Evolutionary conservation across 2,888 invertebrate species (phyloP), one percentile per base, ranked within the genome.

Genomic region (Muscina levida): DNA sequence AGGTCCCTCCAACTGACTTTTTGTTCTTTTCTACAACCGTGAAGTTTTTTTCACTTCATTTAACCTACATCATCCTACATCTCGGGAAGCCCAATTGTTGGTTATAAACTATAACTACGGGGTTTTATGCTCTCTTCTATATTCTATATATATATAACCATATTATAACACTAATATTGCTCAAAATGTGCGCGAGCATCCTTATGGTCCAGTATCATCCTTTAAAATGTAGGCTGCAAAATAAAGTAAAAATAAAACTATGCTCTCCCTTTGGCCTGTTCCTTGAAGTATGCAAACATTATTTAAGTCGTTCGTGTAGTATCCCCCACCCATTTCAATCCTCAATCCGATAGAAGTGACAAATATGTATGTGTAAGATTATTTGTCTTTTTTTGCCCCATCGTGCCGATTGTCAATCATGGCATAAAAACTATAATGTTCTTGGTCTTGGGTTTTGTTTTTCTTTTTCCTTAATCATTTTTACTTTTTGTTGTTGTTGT

Each of bases 21-120:
- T n/a, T n/a, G n/a, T n/a, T n/a, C n/a, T n/a, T n/a, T n/a, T n/a
- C n/a, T n/a, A n/a, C n/a, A n/a, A n/a, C n/a, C n/a, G n/a, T n/a
- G n/a, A n/a, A n/a, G n/a, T n/a, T n/a, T n/a, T n/a, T n/a, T n/a
- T n/a, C n/a, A n/a, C n/a, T n/a, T n/a, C n/a, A n/a, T n/a, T n/a
- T n/a, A n/a, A n/a, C n/a, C n/a, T 53, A 71, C 46, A 56, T 56
- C 48, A 75, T 68, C 22, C 11, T 39, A 66, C 39, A n/a, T 24
- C 13, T 51, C 31, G 67, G 73, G 70, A 83, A 83, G 82, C 82
- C 83, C 80, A 83, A 73, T 73, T 42, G 17, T n/a, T n/a, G 13
- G 15, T 26, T 24, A n/a, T 51, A 71, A 37, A 39, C 65, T 78
- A 75, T 15, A 73, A 57, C 70, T 76, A 71, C 71, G 81, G 70